Evolutionary conservation across 1,140 invertebrate species (phyloP), one percentile per base, ranked within the genome.

Genomic region (Drosophila tsacasi): DNA sequence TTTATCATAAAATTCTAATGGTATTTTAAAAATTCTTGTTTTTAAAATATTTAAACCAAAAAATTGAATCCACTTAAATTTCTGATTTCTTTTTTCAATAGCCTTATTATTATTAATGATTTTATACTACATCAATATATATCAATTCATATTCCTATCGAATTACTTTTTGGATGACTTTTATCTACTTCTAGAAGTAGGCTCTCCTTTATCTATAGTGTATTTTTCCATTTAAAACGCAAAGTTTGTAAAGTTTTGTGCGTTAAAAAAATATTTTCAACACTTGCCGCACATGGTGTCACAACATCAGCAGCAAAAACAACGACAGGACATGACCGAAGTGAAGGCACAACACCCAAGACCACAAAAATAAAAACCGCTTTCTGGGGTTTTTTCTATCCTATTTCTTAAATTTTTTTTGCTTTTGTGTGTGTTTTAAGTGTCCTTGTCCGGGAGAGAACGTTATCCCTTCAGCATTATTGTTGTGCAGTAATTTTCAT

Each of bases 211-310:
- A 5, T 27, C 23, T 12, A 21, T 13, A 75, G 72, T 40, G 72
- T 75, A 74, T 55, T 49, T 49, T 62, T 63, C 52, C 37, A 62
- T 74, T 75, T 65, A 79, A 82, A 86, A 74, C 75, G 79, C 61
- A 87, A 63, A 76, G 83, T 86, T 85, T 81, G 67, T 81, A 86
- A 87, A 86, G 83, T 86, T 85, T 77, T 62, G 83, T 77, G 83
- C 74, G 74, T 77, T 81, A 81, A 81, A 87, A 84, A 50, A 87
- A 89, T 81, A 76, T 89, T 87, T 87, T 78, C 77, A 83, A 83
- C 84, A 83, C 84, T 83, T 87, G 84, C 71, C 77, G 84, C 84
- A 87, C 84, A 87, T 87, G 84, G 84, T 87, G 84, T 89, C 84
- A 83, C 84, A 87, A 62, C 49, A 66, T 42, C 50, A 67, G 47